Conservation (phyloP, 2,797 vertebrate genomes). For the Cuculus canorus region DNA sequence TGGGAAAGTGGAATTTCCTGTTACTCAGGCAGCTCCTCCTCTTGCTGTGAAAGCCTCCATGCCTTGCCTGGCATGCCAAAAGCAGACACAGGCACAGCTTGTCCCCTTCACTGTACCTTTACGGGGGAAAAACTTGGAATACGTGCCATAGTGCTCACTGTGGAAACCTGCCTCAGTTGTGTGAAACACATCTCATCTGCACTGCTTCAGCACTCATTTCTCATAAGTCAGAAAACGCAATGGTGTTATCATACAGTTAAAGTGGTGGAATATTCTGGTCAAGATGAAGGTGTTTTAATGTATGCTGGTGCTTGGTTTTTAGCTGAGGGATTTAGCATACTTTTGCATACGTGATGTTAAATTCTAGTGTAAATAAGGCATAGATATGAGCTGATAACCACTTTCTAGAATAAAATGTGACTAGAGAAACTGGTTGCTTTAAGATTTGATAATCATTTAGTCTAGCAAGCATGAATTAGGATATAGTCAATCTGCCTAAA, state of each 20-base stretch:
- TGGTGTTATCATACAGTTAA: not conserved
- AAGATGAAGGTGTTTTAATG: not conserved
- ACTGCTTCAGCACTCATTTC: not conserved
- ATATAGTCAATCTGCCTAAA: not conserved
- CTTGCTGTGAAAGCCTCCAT: not conserved
- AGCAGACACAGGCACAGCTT: not conserved
- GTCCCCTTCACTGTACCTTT: not conserved
- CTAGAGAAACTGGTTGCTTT: not conserved
- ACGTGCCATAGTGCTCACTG: not conserved
- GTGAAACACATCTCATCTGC: rapidly evolving
- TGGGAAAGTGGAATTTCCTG: constrained; percentile 32
- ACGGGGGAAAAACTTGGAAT: not conserved
- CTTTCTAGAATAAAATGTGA: not conserved
- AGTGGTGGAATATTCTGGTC: not conserved
- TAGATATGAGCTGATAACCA: constrained; percentile 26
- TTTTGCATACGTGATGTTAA: constrained; percentile 2
- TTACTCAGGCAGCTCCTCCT: not conserved
- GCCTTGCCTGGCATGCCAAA: not conserved
- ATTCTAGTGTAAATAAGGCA: not conserved
- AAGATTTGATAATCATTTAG: not conserved
- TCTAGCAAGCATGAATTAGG: not conserved
- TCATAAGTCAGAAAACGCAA: not conserved
- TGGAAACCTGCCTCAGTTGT: not conserved
- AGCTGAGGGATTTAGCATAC: not conserved
- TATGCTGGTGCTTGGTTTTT: not conserved